Base-by-base conservation (phyloP, 2,888 invertebrate species). In the Pomacea canaliculata region DNA sequence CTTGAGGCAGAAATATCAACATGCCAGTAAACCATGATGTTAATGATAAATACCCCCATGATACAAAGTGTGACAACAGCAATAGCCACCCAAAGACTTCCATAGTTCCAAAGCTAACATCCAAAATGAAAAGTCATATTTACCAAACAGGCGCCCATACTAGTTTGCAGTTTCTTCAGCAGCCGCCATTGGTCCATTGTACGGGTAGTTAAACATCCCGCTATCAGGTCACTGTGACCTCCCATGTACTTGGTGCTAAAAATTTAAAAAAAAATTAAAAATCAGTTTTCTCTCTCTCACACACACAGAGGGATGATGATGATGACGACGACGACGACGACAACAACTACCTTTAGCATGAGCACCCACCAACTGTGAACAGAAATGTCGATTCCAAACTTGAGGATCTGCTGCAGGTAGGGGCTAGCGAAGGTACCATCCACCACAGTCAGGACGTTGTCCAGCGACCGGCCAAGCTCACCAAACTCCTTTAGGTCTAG, bases 171-270 rank as follows among this genome's bases (percentile, higher is more conserved):
- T 13, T 81, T 76, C 70, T 86, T 87, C 77, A 89, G 80, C 12
- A 77, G 79, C 51, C 83, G 80, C 88, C 88, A 90, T 49, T 85
- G 85, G 19, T 88, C 83, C 27, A 83, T 79, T 10, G 87, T 85
- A 27, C 84, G 79, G 18, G 87, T 85, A 4, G 88, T 88, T 19
- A 87, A 80, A 74, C 87, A 85, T 7, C 91, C 91, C 7, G 86
- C 91, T 12, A 89, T 86, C 19, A 91, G 80, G 79, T 91, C 91
- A 67, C 87, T 86, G 82, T 91, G 91, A 7, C 91, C 91, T 18
- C 91, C 90, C 76, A 91, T 84, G 82, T 90, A 91, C 80, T 91
- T 91, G 18, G 91, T 89, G 75, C 90, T 90, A 76, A 19, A 80
- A 76, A 23, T 23, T n/a, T n/a, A n/a, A 23, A 23, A 23, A 23